Conservation (phyloP, 2,113 vertebrate genomes). For the Dipodomys spectabilis region DNA sequence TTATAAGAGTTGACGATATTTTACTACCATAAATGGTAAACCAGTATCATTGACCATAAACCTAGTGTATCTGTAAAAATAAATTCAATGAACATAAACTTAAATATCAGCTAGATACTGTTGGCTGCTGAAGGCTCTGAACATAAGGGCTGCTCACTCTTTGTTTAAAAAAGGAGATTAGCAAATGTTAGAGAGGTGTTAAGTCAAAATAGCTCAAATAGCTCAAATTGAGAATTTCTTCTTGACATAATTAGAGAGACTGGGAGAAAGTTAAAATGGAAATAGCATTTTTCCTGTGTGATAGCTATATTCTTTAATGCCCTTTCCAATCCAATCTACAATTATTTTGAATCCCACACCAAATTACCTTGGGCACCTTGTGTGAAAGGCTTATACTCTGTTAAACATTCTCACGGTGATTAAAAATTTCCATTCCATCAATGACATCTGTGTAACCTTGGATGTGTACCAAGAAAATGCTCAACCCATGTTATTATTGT, state of each 20-base stretch:
- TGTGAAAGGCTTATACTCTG: background rate
- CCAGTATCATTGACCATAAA: constrained; percentile 63
- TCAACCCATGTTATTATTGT: background rate
- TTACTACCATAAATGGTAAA: constrained; percentile 31
- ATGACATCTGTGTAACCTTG: background rate
- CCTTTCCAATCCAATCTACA: constrained; percentile 62
- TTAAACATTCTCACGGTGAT: constrained; percentile 42
- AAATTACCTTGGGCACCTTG: constrained; percentile 37
- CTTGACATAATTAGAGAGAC: constrained; percentile 72
- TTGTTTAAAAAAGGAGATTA: constrained; percentile 78
- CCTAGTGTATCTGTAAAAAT: constrained; percentile 54
- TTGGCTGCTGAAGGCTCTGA: constrained; percentile 65
- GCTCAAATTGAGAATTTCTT: constrained; percentile 76
- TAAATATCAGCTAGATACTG: constrained; percentile 57
- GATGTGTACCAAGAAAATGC: background rate
- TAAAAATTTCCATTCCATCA: constrained; percentile 56
- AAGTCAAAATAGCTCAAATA: constrained; percentile 80
- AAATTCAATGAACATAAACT: constrained; percentile 68
- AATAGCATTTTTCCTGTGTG: constrained; percentile 58
- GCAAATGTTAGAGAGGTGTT: constrained; percentile 79
- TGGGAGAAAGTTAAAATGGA: constrained; percentile 65
- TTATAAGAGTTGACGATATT: constrained; percentile 28
- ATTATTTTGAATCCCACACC: constrained; percentile 43
- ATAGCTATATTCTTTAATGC: constrained; percentile 43
- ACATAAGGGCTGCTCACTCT: constrained; percentile 72